phyloP scores from a whole-genome alignment of 2,888 invertebrate genomes.

The Dexiosoma caninum region DNA sequence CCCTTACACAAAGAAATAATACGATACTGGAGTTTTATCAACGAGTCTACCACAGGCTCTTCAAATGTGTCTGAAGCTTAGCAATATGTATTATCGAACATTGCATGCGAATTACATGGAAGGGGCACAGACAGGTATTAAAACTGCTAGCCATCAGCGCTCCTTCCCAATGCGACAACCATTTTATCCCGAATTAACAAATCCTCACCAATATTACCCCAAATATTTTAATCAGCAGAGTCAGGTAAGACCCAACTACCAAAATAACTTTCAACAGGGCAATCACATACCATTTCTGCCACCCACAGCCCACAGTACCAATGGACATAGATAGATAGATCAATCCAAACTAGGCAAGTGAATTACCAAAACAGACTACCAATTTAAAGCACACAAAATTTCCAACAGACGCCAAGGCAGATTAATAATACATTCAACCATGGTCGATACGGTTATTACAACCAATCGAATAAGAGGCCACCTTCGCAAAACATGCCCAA shows the following conservation, averaged over 20 bases:
- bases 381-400: neutral
- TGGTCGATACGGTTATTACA: no score
- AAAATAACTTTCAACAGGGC: no score
- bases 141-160: neutral
- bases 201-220: no score
- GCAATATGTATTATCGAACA: no score
- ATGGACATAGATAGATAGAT: neutral
- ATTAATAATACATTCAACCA: neutral
- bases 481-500: no score
- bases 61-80: neutral
- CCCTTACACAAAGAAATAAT: neutral
- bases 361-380: neutral
- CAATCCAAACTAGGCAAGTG: neutral
- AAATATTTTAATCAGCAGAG: no score
- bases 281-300: no score
- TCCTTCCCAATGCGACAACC: no score
- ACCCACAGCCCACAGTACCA: neutral
- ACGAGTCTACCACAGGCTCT: neutral
- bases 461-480: no score
- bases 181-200: no score
- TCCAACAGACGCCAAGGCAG: neutral
- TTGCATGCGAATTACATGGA: neutral
- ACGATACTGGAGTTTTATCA: neutral
- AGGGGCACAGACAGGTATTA: neutral
- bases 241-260: no score